These are phyloP conservation scores for Semotilus atromaculatus DNA, from an alignment of 2,797 vertebrate species.

Conservation along the genomic window DNA sequence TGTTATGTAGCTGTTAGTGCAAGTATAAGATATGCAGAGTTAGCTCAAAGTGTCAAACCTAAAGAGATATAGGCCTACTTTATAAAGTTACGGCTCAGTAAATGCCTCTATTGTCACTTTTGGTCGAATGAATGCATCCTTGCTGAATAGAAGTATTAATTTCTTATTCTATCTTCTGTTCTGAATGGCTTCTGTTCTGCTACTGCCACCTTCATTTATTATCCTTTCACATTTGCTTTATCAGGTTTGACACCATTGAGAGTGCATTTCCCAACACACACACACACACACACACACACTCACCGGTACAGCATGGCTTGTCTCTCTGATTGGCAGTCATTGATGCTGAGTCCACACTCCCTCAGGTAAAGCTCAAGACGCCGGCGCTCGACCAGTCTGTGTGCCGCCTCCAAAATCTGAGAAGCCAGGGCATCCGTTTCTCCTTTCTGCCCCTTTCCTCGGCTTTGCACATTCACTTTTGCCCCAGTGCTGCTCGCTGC, in stretches of 20 bases:
- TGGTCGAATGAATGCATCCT: not conserved
- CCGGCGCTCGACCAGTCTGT: slow-evolving; percentile 75
- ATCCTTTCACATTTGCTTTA: slow-evolving; percentile 13
- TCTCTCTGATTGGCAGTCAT: slow-evolving; percentile 71
- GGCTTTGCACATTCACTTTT: slow-evolving; percentile 57
- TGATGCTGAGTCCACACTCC: slow-evolving; percentile 75
- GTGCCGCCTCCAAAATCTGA: slow-evolving; percentile 78
- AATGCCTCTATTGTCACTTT: not conserved
- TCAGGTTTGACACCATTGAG: not conserved
- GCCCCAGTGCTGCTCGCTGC: slow-evolving; percentile 67
- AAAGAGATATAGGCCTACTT: no score
- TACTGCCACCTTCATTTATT: not conserved
- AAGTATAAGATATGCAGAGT: no score
- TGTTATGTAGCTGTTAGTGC: no score
- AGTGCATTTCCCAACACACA: slow-evolving; percentile 13
- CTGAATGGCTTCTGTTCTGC: not conserved
- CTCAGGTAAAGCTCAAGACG: slow-evolving; percentile 78
- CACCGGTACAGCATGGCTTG: slow-evolving; percentile 83
- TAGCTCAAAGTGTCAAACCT: no score
- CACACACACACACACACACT: slow-evolving; percentile 51
- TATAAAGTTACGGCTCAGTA: not conserved
- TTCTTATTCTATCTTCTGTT: not conserved
- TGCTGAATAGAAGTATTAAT: not conserved
- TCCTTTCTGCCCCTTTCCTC: slow-evolving; percentile 63
- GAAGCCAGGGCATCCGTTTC: slow-evolving; percentile 73